A percentile compares a stretch with the other conserved stretches of the same genome.
phyloP scores from a whole-genome alignment of 2,113 vertebrate genomes.

The Holacanthus passer region DNA sequence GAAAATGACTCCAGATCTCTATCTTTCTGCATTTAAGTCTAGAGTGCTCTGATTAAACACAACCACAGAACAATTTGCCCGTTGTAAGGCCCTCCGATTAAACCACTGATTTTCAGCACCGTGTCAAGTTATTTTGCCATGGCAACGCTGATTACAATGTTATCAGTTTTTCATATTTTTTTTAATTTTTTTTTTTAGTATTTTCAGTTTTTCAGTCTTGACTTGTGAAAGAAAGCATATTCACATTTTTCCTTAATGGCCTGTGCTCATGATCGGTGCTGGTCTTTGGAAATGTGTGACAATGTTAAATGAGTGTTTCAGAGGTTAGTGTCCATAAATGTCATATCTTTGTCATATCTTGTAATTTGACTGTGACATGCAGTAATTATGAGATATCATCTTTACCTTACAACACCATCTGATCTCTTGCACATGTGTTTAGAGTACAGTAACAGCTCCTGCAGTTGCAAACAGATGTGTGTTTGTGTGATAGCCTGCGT shows the following conservation, averaged over 20 bases:
- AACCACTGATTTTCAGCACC: conserved; percentile 75
- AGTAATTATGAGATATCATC: conserved; percentile 71
- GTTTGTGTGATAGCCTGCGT: conserved; percentile 68
- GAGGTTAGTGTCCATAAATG: conserved; percentile 35
- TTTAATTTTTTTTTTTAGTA: no score
- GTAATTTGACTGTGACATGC: conserved; percentile 48
- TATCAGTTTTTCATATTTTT: conserved; percentile 62
- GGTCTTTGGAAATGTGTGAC: conserved; percentile 7
- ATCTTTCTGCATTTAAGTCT: conserved; percentile 81
- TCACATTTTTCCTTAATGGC: not conserved
- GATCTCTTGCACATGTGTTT: conserved; percentile 72
- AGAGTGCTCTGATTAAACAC: conserved; percentile 81
- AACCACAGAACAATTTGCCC: conserved; percentile 79
- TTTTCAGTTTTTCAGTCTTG: conserved; percentile 14
- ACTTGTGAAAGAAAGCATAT: not conserved
- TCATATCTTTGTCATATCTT: conserved; percentile 55
- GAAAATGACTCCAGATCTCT: conserved; percentile 83
- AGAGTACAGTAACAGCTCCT: conserved; percentile 66
- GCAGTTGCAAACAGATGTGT: conserved; percentile 77
- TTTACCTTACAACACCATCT: conserved; percentile 69
- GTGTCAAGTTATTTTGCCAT: conserved; percentile 75
- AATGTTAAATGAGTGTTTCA: conserved; percentile 18
- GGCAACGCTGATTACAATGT: conserved; percentile 75
- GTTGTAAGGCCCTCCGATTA: conserved; percentile 73
- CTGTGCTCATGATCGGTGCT: not conserved